These are phyloP conservation scores for Vandiemenella viatica DNA, from an alignment of 2,888 invertebrate species.

Conservation along the genomic window DNA sequence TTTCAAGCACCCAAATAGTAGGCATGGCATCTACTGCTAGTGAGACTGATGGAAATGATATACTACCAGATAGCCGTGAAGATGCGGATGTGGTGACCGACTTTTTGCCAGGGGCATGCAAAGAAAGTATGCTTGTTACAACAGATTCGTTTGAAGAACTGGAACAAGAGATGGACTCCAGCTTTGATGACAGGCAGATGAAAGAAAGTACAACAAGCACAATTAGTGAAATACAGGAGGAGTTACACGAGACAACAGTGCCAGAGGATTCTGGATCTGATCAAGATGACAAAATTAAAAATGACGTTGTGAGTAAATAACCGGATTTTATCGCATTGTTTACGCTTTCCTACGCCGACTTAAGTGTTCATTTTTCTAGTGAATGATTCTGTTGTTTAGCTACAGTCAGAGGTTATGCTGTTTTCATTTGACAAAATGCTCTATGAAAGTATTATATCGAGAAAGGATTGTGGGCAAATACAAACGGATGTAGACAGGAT, in stretches of 20 bases:
- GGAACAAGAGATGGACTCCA: conserved; percentile 46
- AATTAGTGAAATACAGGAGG: conserved; percentile 42
- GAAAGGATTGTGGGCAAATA: no score
- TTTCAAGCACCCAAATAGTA: no score
- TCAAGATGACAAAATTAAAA: conserved; percentile 12
- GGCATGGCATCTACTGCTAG: not conserved
- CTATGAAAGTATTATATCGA: no score
- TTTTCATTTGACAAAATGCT: not conserved
- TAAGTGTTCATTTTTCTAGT: not conserved
- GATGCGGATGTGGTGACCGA: conserved; percentile 16
- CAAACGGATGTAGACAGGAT: no score
- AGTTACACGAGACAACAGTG: conserved; percentile 28
- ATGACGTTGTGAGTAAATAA: conserved; percentile 11
- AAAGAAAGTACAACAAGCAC: conserved; percentile 39
- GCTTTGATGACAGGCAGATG: conserved; percentile 39
- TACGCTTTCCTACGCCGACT: not conserved
- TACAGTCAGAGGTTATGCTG: not conserved
- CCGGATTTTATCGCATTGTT: not conserved
- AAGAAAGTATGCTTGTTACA: conserved; percentile 53
- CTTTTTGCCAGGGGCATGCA: conserved; percentile 40
- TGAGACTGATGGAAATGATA: not conserved
- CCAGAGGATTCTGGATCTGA: conserved; percentile 11
- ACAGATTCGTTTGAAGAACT: conserved; percentile 57
- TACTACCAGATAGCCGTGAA: conserved; percentile 9
- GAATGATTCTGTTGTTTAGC: no score